A percentile compares a stretch with the other conserved stretches of the same genome.
Evolutionary conservation across 2,888 invertebrate species (phyloP).

Genomic region (Eilema griseolum): DNA sequence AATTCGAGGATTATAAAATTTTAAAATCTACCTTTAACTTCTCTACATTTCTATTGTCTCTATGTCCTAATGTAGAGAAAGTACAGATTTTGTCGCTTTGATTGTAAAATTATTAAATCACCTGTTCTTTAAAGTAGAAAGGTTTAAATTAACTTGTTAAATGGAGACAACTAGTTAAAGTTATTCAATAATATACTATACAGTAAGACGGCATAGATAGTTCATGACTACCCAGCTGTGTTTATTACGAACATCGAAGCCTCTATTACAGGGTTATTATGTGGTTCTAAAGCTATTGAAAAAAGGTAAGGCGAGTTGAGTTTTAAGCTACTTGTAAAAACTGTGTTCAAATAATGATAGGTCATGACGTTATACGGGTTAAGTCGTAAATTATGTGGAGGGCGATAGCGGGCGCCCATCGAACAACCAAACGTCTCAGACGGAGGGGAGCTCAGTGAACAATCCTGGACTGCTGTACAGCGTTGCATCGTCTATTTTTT

Average conservation of each 20-base stretch:
- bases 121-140: constrained; percentile 7
- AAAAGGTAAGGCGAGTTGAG: constrained; percentile 28
- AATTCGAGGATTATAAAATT: neutral
- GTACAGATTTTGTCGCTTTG: constrained; percentile 2
- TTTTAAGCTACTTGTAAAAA: constrained; percentile 45
- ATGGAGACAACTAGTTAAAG: constrained; percentile 12
- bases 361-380: constrained; percentile 70
- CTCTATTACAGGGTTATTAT: constrained; percentile 26
- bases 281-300: constrained; percentile 21
- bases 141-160: constrained; percentile 15
- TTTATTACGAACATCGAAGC: constrained; percentile 21
- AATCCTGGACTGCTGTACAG: constrained; percentile 51
- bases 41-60: neutral
- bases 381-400: constrained; percentile 71
- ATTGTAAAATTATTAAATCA: constrained; percentile 12
- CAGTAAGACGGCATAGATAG: constrained; percentile 20
- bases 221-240: constrained; percentile 22
- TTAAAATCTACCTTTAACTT: neutral
- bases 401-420: constrained; percentile 66
- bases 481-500: constrained; percentile 48
- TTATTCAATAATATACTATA: constrained; percentile 15
- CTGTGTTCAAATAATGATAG: constrained; percentile 68
- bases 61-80: constrained; percentile 1
- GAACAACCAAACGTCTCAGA: constrained; percentile 62
- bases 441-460: constrained; percentile 59